These are phyloP conservation scores for Stenodera caucasica DNA, from an alignment of 2,888 invertebrate species.

Conservation along the genomic window DNA sequence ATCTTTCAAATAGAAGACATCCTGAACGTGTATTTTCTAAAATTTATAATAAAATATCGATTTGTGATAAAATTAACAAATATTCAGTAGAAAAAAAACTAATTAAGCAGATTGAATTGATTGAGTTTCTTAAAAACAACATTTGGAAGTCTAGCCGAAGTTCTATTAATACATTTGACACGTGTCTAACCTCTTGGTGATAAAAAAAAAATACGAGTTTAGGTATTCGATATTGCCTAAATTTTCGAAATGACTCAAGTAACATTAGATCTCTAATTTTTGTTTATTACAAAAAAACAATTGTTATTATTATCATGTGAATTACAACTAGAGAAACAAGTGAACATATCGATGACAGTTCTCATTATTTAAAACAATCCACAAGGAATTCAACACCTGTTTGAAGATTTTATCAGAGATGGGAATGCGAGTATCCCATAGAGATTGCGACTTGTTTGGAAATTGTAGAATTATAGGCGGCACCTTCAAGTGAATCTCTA, in stretches of 20 bases:
- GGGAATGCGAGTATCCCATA: constrained; percentile 40
- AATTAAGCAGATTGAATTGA: not conserved
- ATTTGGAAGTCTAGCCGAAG: not conserved
- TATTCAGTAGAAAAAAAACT: no score
- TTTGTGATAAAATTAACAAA: no score
- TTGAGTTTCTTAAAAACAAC: not conserved
- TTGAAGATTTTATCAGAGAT: constrained; percentile 42
- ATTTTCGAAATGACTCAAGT: not conserved
- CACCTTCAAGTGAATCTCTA: constrained; percentile 35
- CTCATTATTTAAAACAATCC: constrained; percentile 44
- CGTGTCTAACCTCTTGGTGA: not conserved
- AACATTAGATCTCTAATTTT: not conserved
- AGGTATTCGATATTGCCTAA: not conserved
- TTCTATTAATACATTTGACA: not conserved
- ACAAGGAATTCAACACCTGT: constrained; percentile 47
- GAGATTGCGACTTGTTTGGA: constrained; percentile 42
- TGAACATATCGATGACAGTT: constrained; percentile 23
- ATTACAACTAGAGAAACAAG: constrained; percentile 5
- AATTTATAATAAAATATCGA: no score
- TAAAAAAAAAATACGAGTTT: not conserved
- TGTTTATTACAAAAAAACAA: not conserved
- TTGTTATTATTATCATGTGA: constrained; percentile 10
- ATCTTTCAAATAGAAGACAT: not conserved
- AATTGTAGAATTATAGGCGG: constrained; percentile 18
- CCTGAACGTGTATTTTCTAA: not conserved